These are phyloP conservation scores for Poeciliopsis prolifica DNA, from an alignment of 2,113 vertebrate genomes.

Conservation along the genomic window DNA sequence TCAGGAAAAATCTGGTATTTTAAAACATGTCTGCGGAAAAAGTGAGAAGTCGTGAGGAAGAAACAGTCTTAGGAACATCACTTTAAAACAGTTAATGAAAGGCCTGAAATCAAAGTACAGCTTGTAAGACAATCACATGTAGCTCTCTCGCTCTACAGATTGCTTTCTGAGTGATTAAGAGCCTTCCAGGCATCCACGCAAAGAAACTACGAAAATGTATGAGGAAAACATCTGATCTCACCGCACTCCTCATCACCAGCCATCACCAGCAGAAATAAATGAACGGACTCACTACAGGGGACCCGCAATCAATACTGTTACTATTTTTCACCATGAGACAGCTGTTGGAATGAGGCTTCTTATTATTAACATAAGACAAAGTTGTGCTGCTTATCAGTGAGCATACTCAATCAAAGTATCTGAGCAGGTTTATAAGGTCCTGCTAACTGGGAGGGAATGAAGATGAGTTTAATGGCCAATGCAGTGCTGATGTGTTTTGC, in stretches of 20 bases:
- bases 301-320: slow-evolving; percentile 62
- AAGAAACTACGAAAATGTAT: slow-evolving; percentile 54
- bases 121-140: neutral
- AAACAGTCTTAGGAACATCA: neutral
- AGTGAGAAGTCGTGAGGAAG: neutral
- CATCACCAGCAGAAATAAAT: slow-evolving; percentile 56
- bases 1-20: no score
- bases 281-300: slow-evolving; percentile 50
- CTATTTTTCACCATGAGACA: slow-evolving; percentile 40
- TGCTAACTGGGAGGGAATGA: slow-evolving; percentile 15
- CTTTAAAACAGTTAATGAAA: neutral
- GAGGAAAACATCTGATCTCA: slow-evolving; percentile 61
- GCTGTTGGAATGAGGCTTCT: slow-evolving; percentile 15
- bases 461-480: slow-evolving; percentile 7
- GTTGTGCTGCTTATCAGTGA: slow-evolving; percentile 3
- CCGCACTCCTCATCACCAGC: slow-evolving; percentile 54
- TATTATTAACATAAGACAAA: slow-evolving; percentile 23
- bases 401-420: slow-evolving; percentile 1
- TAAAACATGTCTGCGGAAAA: no score
- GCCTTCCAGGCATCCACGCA: slow-evolving; percentile 4
- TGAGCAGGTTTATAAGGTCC: neutral
- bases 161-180: slow-evolving; percentile 11
- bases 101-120: neutral
- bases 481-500: slow-evolving; percentile 12
- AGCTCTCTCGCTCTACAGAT: neutral